Evolutionary conservation across 1,140 invertebrate genomes (phyloP), one percentile per base, ranked within the genome.

Genomic region (Euwallacea similis): DNA sequence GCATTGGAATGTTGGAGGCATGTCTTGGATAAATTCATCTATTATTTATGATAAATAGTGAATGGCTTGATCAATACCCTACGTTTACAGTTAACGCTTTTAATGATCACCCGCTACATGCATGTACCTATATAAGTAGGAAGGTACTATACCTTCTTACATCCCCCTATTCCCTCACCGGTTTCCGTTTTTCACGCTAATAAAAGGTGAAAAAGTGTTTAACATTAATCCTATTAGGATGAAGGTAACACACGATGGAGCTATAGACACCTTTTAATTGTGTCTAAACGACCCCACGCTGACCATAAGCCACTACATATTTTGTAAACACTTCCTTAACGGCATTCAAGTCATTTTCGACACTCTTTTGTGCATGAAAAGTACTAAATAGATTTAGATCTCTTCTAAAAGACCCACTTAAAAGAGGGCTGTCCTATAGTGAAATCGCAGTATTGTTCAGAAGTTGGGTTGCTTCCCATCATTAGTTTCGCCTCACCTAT

Each of bases 241-340:
- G 21, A 43, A 64, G 64, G 58, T 55, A 64, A 66, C 59, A 41
- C 15, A 67, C 47, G 65, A 69, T 56, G 63, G 43, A 72, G 44
- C 21, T 69, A 69, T 53, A 64, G 66, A 63, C 59, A 66, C 64
- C 68, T 61, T 73, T 73, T 65, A 54, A 46, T 74, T 74, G 54
- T 74, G 21, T 7, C 0, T 42, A 69, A 69, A 68, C 56, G 70
- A 75, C 71, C 73, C 55, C 73, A 73, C 73, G 67, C 71, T 66
- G 71, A 56, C 71, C 67, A 55, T 61, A 55, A 68, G 65, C 47
- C 62, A 67, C 59, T 33, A 33, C 61, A 72, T 74, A 68, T 72
- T 74, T 74, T 75, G 73, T 73, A 75, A 75, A 73, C 73, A 75
- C 68, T 75, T 73, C 73, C 71, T 68, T 75, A 75, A 75, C 62